phyloP scores from a whole-genome alignment of 2,797 vertebrate genomes.

The Momotus momota region DNA sequence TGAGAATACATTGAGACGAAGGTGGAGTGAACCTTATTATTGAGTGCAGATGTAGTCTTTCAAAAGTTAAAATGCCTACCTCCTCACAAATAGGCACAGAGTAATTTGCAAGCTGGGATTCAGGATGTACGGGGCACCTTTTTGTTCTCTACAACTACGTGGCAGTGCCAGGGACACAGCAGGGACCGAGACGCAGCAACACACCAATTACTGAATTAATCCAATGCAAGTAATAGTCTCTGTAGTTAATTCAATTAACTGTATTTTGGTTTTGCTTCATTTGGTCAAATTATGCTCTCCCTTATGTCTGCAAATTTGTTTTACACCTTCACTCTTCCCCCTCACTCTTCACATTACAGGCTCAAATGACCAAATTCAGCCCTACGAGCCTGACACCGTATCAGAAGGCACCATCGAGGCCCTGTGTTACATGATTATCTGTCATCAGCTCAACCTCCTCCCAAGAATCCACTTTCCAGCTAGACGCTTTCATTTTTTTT shows the following conservation, averaged over 20 bases:
- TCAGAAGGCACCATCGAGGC: not conserved
- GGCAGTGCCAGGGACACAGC: not conserved
- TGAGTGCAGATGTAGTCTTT: not conserved
- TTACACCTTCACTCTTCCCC: not conserved
- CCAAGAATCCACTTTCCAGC: not conserved
- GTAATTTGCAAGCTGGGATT: not conserved
- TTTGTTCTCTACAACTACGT: not conserved
- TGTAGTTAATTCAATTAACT: constrained; percentile 11
- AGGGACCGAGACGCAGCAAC: not conserved
- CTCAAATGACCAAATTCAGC: not conserved
- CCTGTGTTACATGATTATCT: not conserved
- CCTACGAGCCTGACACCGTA: not conserved
- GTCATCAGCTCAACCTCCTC: not conserved
- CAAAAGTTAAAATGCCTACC: not conserved
- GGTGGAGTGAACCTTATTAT: not conserved
- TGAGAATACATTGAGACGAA: fast-evolving
- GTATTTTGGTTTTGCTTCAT: constrained; percentile 30
- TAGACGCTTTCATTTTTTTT: not conserved
- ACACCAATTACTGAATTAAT: not conserved
- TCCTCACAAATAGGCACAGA: not conserved
- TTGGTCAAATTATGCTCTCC: constrained; percentile 27
- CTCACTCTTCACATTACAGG: not conserved
- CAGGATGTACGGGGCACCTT: not conserved
- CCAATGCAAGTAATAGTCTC: constrained; percentile 7
- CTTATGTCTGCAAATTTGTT: constrained; percentile 18